Evolutionary conservation across 2,888 invertebrate species (phyloP), one percentile per base, ranked within the genome.

Genomic region (Eugnorisma glareosa): DNA sequence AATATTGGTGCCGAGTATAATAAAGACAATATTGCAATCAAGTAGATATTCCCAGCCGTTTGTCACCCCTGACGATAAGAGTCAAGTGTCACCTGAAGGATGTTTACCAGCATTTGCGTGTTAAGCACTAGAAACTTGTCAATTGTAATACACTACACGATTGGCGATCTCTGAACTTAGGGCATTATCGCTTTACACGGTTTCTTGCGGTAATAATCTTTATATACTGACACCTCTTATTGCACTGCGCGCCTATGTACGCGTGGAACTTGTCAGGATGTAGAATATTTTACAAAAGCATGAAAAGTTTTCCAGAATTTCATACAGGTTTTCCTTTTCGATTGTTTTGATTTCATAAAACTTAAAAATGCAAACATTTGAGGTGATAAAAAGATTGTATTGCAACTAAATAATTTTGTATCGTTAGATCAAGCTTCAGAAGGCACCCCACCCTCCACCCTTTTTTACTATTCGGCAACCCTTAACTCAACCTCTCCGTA

Each of bases 141-240:
- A 80, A 80, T 84, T 73, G 63, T 81, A 73, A 82, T 82, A 79
- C 73, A 84, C 67, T 79, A 86, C 77, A 64, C 79, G 78, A 76
- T 80, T 74, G 57, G 79, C 72, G 88, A 88, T 88, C 89, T 89
- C 73, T 88, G 86, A 89, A 75, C 88, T 54, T 51, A 48, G 45
- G 51, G 68, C 68, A 63, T 74, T 81, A 80, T 77, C 28, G 67
- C 67, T 73, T 75, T 79, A 84, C 66, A 66, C 18, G 6, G 5
- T 51, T 86, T 63, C 45, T 63, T 43, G 31, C 28, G n/a, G 45
- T 78, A 83, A 69, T 82, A 63, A 73, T 73, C 61, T 63, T 45
- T 64, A 67, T 37, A 63, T 31, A 54, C 59, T 64, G 21, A 63
- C 35, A 72, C 43, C 31, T 61, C 28, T 66, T 35, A 40, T 54